Percentiles rank a stretch among this genome's conserved stretches.
These are phyloP conservation scores for Teleogryllus oceanicus DNA, from an alignment of 2,888 invertebrate species.

Conservation along the genomic window DNA sequence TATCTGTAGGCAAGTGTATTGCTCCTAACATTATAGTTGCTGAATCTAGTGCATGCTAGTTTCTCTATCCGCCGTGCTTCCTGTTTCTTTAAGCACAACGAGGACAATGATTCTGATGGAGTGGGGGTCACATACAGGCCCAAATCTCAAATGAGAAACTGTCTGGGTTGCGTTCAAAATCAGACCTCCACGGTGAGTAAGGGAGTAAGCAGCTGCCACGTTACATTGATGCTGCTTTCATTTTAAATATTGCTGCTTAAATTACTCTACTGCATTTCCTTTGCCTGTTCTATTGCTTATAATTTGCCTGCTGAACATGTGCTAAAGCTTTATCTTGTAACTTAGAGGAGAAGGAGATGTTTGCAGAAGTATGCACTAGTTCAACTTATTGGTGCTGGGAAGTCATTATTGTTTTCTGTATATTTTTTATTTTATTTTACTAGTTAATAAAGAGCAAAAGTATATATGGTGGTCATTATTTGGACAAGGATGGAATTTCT, in stretches of 20 bases:
- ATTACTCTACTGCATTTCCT: background rate
- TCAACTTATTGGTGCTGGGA: no score
- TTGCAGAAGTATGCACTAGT: no score
- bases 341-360: no score
- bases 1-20: background rate
- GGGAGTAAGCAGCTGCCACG: background rate
- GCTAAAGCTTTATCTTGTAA: background rate
- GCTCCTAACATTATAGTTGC: slow-evolving; percentile 12
- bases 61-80: slow-evolving; percentile 32
- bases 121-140: slow-evolving; percentile 67
- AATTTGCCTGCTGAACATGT: slow-evolving; percentile 3
- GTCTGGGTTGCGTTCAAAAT: slow-evolving; percentile 69
- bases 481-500: no score
- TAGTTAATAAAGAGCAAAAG: no score
- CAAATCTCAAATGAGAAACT: slow-evolving; percentile 56
- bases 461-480: no score
- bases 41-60: slow-evolving; percentile 30
- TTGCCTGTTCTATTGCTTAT: background rate
- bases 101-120: slow-evolving; percentile 53
- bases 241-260: background rate
- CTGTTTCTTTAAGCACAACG: slow-evolving; percentile 46
- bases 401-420: no score
- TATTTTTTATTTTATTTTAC: no score
- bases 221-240: slow-evolving; percentile 1
- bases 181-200: slow-evolving; percentile 73